phyloP scores from a whole-genome alignment of 30 jellyfish, hydroid and myxozoan species.

The Aurelia sp. region DNA sequence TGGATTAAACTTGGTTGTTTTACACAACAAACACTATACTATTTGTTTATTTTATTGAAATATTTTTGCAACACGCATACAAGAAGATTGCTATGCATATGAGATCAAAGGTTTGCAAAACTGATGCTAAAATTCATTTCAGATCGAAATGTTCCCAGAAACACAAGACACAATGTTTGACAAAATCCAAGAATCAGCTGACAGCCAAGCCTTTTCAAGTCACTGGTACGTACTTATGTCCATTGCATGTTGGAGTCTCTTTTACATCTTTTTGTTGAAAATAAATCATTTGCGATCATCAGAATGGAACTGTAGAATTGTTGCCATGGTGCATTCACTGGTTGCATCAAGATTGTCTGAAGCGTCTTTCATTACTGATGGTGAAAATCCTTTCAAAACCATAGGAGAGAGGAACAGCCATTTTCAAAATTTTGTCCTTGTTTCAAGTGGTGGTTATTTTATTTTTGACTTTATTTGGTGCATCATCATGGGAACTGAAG shows the following conservation, averaged over 20 bases:
- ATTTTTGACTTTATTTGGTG: conserved; percentile 90
- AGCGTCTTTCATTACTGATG: conserved; percentile 40
- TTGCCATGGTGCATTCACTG: conserved; percentile 86
- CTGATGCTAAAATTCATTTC: no score
- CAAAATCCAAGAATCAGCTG: conserved; percentile 5
- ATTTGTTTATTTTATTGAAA: no score
- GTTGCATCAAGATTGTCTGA: conserved; percentile 50
- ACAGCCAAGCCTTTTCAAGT: not conserved
- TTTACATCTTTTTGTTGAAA: conserved; percentile 43
- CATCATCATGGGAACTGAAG: conserved; percentile 89
- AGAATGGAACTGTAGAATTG: conserved; percentile 86
- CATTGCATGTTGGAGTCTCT: conserved; percentile 56
- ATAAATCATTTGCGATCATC: conserved; percentile 22
- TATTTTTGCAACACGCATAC: no score
- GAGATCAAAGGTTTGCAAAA: no score
- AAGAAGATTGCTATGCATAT: no score
- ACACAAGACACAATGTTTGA: not conserved
- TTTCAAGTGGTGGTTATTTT: conserved; percentile 81
- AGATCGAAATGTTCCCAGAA: no score
- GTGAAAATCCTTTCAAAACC: conserved; percentile 73
- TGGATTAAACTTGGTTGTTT: no score
- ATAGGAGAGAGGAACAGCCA: conserved; percentile 81
- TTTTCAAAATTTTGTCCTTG: conserved; percentile 54
- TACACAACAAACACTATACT: no score
- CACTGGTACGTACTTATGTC: conserved; percentile 65